Percentiles rank a stretch among this genome's conserved stretches.
Evolutionary conservation across 35 echinoderm and acorn worm genomes (phyloP).

Genomic region (Eucidaris tribuloides): DNA sequence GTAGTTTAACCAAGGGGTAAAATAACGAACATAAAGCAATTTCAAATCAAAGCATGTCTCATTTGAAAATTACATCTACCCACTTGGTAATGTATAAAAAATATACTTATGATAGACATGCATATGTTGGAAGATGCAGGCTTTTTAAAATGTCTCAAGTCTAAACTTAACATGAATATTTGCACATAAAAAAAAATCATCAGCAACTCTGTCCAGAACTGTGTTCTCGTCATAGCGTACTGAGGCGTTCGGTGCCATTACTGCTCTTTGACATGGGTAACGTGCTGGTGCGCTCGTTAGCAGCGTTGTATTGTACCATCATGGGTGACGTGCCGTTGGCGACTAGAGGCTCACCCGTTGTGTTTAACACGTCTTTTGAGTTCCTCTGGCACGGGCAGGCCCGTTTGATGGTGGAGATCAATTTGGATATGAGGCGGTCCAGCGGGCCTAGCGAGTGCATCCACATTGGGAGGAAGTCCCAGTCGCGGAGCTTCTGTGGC

Average conservation of each 20-base stretch:
- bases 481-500: slow-evolving; percentile 48
- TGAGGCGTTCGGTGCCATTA: not conserved
- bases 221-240: slow-evolving; percentile 22
- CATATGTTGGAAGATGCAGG: too few relatives aligned
- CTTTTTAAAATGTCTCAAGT: too few relatives aligned
- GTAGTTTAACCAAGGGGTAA: too few relatives aligned
- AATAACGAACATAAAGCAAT: too few relatives aligned
- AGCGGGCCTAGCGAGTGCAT: slow-evolving; percentile 73
- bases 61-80: too few relatives aligned
- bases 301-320: slow-evolving; percentile 37
- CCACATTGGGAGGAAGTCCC: slow-evolving; percentile 77
- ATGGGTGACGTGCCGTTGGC: slow-evolving; percentile 4
- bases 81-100: too few relatives aligned
- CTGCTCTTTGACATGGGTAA: not conserved
- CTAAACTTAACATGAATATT: too few relatives aligned
- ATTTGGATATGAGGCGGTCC: slow-evolving; percentile 38
- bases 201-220: too few relatives aligned
- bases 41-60: too few relatives aligned
- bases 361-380: not conserved
- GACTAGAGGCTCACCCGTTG: slow-evolving; percentile 25
- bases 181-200: too few relatives aligned
- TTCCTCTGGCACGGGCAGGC: slow-evolving; percentile 42
- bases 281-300: slow-evolving; percentile 17
- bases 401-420: not conserved
- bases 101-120: too few relatives aligned